These are phyloP conservation scores for Zaprionus camerounensis DNA, from an alignment of 1,140 invertebrate genomes.

Conservation along the genomic window DNA sequence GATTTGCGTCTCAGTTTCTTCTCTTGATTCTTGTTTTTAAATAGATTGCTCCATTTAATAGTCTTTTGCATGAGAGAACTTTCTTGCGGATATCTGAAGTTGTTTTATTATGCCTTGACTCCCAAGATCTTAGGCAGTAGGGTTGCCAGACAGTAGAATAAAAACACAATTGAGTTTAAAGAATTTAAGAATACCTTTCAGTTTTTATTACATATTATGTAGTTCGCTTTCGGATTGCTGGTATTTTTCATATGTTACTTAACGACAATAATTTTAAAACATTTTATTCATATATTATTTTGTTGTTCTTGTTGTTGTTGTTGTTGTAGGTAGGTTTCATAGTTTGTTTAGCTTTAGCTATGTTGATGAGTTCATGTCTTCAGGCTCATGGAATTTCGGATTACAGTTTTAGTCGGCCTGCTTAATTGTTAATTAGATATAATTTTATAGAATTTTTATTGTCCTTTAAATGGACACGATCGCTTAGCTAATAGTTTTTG, in stretches of 20 bases:
- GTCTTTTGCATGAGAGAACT: background rate
- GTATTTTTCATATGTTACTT: conserved; percentile 40
- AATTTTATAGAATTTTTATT: conserved; percentile 68
- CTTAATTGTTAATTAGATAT: conserved; percentile 56
- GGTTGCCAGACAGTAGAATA: conserved; percentile 19
- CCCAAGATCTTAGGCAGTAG: background rate
- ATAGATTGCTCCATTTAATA: background rate
- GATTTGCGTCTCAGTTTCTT: background rate
- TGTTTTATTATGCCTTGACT: background rate
- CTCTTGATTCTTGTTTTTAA: too few relatives aligned
- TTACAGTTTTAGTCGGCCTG: conserved; percentile 44
- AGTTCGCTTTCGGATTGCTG: conserved; percentile 38
- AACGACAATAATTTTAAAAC: conserved; percentile 75
- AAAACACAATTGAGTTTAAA: conserved; percentile 61
- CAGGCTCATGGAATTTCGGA: conserved; percentile 39
- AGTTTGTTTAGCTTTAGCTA: conserved; percentile 39
- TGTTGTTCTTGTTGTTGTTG: conserved; percentile 36
- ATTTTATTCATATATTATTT: conserved; percentile 37
- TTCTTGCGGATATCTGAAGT: background rate
- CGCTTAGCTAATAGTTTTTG: conserved; percentile 70
- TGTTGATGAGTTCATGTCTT: conserved; percentile 50
- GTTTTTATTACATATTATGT: conserved; percentile 75
- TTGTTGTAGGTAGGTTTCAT: conserved; percentile 42
- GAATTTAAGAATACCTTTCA: conserved; percentile 81
- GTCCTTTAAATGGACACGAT: conserved; percentile 79